Percentiles rank a stretch among this genome's conserved stretches.
These are phyloP conservation scores for Epicampocera succincta DNA, from an alignment of 2,888 invertebrate genomes.

Conservation along the genomic window DNA sequence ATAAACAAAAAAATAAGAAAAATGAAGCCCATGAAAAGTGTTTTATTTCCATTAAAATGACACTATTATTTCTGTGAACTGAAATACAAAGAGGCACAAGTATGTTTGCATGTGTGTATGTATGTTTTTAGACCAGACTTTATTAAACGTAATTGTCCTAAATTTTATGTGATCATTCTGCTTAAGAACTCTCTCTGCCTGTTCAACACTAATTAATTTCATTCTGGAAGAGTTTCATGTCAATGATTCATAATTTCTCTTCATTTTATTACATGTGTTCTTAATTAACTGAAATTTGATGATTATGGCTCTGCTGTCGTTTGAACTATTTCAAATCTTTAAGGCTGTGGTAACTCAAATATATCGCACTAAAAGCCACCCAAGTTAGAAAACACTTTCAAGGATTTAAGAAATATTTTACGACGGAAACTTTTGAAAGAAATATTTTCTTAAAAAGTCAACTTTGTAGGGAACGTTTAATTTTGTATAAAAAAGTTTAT, in stretches of 20 bases:
- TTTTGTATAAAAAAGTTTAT: no score
- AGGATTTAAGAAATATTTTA: no score
- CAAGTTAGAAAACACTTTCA: neutral
- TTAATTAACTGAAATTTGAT: constrained; percentile 13
- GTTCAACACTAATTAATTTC: constrained; percentile 20
- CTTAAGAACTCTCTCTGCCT: constrained; percentile 25
- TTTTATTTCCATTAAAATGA: constrained; percentile 60
- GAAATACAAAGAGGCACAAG: neutral
- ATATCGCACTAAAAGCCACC: neutral
- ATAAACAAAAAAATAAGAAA: constrained; percentile 12
- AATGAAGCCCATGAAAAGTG: constrained; percentile 55
- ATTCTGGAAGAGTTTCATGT: constrained; percentile 9
- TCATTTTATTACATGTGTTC: constrained; percentile 26
- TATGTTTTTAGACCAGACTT: constrained; percentile 39
- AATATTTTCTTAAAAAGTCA: no score
- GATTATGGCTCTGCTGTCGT: neutral
- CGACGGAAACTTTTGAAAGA: no score
- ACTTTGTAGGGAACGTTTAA: no score
- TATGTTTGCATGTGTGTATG: no score
- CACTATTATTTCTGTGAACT: constrained; percentile 46
- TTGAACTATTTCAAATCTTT: neutral
- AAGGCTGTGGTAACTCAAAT: neutral
- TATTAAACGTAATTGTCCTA: constrained; percentile 60
- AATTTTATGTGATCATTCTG: constrained; percentile 55
- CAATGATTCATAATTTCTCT: constrained; percentile 12